Evolutionary conservation across 2,888 invertebrate species (phyloP).

Genomic region (Resseliella maxima): DNA sequence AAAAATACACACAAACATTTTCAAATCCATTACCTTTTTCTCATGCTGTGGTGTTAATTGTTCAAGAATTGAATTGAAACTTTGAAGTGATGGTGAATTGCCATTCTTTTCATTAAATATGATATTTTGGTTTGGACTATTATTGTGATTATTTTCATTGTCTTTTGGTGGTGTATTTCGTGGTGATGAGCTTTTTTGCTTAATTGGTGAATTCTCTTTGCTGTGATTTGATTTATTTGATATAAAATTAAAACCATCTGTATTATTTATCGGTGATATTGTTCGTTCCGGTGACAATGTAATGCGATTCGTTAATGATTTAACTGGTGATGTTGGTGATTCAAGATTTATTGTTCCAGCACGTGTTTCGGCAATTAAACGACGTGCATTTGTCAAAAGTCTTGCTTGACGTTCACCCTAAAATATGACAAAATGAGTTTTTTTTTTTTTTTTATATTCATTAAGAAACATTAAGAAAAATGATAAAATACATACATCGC

Average conservation of each 20-base stretch:
- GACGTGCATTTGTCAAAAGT: conserved; percentile 87
- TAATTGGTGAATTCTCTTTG: conserved; percentile 60
- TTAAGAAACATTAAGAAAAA: too few species aligned
- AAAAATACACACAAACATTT: conserved; percentile 58
- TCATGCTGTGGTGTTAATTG: conserved; percentile 79
- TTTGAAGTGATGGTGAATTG: conserved; percentile 73
- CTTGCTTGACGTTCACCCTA: conserved; percentile 87
- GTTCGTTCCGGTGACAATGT: conserved; percentile 66
- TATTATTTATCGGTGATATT: conserved; percentile 66
- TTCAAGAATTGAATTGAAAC: conserved; percentile 77
- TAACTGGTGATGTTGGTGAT: conserved; percentile 66
- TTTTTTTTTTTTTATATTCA: too few species aligned
- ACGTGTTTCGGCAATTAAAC: conserved; percentile 88
- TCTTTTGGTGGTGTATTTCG: conserved; percentile 66
- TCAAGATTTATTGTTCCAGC: conserved; percentile 65
- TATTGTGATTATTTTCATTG: conserved; percentile 62
- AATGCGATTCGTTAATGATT: conserved; percentile 63
- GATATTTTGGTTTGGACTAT: conserved; percentile 25
- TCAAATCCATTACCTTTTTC: conserved; percentile 71
- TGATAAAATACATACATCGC: conserved; percentile 65
- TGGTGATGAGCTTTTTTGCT: conserved; percentile 61
- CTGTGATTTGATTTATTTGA: conserved; percentile 61
- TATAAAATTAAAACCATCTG: conserved; percentile 61
- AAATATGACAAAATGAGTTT: neutral
- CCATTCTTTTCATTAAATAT: conserved; percentile 67